Conservation (phyloP, 1,140 invertebrate species). For the Drosophila pandora region DNA sequence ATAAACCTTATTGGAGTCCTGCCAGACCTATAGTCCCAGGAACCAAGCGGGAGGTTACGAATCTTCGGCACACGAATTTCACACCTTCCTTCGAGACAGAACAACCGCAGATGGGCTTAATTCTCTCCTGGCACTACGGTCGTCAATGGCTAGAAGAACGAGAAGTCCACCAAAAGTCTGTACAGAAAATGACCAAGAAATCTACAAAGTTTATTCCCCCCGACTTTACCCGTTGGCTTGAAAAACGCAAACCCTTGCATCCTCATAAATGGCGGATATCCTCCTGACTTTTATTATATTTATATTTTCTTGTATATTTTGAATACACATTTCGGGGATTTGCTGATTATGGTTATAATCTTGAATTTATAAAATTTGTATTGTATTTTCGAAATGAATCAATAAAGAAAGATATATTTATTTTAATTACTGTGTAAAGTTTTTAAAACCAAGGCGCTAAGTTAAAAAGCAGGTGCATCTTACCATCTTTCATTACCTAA, state of each 20-base stretch:
- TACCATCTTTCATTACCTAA: too few relatives aligned
- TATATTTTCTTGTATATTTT: background rate
- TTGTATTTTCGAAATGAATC: background rate
- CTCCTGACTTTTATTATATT: background rate
- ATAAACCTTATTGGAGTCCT: slow-evolving; percentile 3
- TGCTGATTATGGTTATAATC: too few relatives aligned
- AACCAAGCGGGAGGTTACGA: background rate
- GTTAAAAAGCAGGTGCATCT: too few relatives aligned
- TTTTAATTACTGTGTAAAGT: background rate
- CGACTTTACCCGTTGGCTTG: slow-evolving; percentile 11
- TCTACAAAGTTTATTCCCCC: background rate
- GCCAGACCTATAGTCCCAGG: background rate
- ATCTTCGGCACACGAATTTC: slow-evolving; percentile 1
- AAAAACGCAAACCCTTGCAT: slow-evolving; percentile 2
- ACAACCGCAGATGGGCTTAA: slow-evolving; percentile 12
- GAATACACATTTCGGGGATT: background rate
- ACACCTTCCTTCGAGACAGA: slow-evolving; percentile 14
- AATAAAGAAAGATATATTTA: background rate
- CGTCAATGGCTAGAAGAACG: slow-evolving; percentile 34
- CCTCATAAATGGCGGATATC: slow-evolving; percentile 1
- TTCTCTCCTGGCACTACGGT: slow-evolving; percentile 39
- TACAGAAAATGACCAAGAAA: background rate
- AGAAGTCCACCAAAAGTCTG: background rate
- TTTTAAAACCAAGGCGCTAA: too few relatives aligned
- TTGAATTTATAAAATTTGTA: background rate